Evolutionary conservation across 92 coral and sea anemone species (phyloP), one percentile per base, ranked within the genome.

Genomic region (Paragorgia papillata): DNA sequence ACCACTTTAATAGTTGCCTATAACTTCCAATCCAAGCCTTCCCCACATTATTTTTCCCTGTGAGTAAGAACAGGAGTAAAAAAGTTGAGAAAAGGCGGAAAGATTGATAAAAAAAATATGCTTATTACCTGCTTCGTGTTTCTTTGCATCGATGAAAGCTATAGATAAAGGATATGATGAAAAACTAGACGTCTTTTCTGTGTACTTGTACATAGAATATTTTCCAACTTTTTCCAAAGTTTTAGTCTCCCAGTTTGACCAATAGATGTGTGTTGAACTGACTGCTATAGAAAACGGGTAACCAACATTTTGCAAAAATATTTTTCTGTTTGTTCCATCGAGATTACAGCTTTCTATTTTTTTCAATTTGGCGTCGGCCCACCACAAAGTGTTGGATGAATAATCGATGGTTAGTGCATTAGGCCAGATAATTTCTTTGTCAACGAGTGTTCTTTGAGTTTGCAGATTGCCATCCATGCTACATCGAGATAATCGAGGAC

Each of bases 291-390:
- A 79, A 51, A 85, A 85, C 21, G 85, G 79, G 66, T 82, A 73
- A 27, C 57, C 78, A 44, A 66, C 74, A 24, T 84, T 74, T 12
- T 24, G 28, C n/a, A 51, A 28, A 10, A 65, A 55, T 17, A 73
- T 55, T 19, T 30, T 73, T 27, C 82, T 20, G 46, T 73, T 61
- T 34, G 58, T 40, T 7, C 90, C 90, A 59, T 83, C 34, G 66
- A 83, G 83, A 70, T 83, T 79, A 50, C 71, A 79, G 4, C 82
- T 22, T 76, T 87, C 90, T 18, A 87, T 60, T 74, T 26, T 83
- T 18, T 80, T 83, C 22, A 83, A 49, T 13, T 74, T 67, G 33
- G 77, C 65, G 33, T 87, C 90, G 9, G 74, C 79, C 90, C 90
- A 87, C 65, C 76, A 87, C 3, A 87, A 19, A 25, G 24, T 63